These are phyloP conservation scores for Chionis minor DNA, from an alignment of 2,113 vertebrate species.

Conservation along the genomic window DNA sequence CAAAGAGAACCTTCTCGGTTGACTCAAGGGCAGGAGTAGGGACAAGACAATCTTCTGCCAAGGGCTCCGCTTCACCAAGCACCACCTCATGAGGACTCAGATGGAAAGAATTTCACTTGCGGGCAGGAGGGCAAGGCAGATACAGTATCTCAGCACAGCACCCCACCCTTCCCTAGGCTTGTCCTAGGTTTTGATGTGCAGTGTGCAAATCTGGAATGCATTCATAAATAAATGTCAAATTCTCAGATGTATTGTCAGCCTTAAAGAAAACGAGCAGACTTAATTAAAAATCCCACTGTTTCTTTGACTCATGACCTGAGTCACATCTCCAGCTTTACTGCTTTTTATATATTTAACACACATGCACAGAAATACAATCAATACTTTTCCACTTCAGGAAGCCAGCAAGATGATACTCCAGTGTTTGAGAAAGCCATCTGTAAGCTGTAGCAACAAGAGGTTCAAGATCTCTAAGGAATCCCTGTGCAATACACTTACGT, in stretches of 20 bases:
- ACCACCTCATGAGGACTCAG: constrained; percentile 27
- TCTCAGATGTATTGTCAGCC: constrained; percentile 6
- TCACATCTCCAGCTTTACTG: neutral
- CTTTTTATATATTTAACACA: neutral
- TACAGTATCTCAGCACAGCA: constrained; percentile 1
- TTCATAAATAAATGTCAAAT: constrained; percentile 48
- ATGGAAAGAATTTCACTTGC: constrained; percentile 57
- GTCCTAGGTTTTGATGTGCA: neutral
- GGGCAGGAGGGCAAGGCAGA: constrained; percentile 46
- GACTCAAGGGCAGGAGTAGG: neutral
- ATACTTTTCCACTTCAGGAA: neutral
- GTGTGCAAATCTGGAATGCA: constrained; percentile 28
- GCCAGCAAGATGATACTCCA: neutral
- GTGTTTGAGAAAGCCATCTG: neutral
- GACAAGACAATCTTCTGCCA: constrained; percentile 39
- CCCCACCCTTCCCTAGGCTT: constrained; percentile 31
- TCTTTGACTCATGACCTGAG: constrained; percentile 46
- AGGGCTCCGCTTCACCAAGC: neutral
- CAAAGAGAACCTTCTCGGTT: neutral
- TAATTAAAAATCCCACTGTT: constrained; percentile 35
- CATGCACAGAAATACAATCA: neutral
- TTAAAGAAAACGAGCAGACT: constrained; percentile 26
- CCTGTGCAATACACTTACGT: neutral
- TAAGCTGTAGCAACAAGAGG: neutral
- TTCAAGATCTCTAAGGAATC: neutral